Percentiles rank a stretch among this genome's conserved stretches.
Conservation (phyloP, 2,888 invertebrate species). For the Scaptomyza polygonia region DNA sequence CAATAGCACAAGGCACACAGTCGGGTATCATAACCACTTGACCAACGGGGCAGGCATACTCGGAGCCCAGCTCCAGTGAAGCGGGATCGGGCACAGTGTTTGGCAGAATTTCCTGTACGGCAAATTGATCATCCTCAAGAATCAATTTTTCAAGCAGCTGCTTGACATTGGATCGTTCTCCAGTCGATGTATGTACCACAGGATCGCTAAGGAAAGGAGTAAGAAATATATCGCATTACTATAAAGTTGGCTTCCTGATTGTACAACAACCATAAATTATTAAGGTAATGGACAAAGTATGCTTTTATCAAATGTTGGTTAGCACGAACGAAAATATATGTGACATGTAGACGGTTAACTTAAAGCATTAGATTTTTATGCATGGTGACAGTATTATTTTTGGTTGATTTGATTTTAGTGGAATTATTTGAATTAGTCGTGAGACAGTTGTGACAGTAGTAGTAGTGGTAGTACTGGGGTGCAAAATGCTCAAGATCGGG, state of each 20-base stretch:
- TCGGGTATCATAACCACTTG: constrained; percentile 97
- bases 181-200: constrained; percentile 93
- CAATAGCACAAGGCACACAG: constrained; percentile 97
- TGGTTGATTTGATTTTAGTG: constrained; percentile 19
- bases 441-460: constrained; percentile 46
- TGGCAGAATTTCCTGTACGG: constrained; percentile 95
- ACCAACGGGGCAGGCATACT: constrained; percentile 96
- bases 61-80: constrained; percentile 93
- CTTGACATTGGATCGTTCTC: constrained; percentile 93
- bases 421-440: constrained; percentile 52
- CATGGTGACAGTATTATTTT: constrained; percentile 35
- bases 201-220: constrained; percentile 89
- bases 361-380: constrained; percentile 51
- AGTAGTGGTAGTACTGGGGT: constrained; percentile 53
- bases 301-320: constrained; percentile 24
- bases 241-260: background rate
- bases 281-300: no score
- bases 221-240: background rate
- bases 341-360: constrained; percentile 45
- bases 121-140: constrained; percentile 96
- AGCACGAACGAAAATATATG: constrained; percentile 49
- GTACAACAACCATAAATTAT: no score
- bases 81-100: constrained; percentile 97
- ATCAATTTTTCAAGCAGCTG: constrained; percentile 94
- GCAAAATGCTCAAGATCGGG: constrained; percentile 58